These are phyloP conservation scores for Ricordea florida DNA, from an alignment of 92 coral and sea anemone species.

Conservation along the genomic window DNA sequence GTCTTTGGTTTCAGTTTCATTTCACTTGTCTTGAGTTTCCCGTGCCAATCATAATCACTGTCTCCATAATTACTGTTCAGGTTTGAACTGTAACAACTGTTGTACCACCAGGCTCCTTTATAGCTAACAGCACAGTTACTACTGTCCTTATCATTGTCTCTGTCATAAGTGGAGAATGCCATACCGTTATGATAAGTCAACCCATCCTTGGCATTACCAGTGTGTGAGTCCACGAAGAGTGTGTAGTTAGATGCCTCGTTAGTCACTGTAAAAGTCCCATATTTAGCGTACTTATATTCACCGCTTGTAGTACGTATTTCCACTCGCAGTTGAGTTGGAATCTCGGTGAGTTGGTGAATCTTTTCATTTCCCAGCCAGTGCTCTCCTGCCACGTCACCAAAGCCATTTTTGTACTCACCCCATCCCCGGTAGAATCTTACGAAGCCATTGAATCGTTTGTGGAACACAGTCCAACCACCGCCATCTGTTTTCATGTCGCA, in stretches of 20 bases:
- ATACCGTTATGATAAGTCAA: slow-evolving; percentile 48
- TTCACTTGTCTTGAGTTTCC: no score
- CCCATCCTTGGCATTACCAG: slow-evolving; percentile 63
- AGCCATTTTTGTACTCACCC: slow-evolving; percentile 61
- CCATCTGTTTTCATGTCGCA: slow-evolving; percentile 69
- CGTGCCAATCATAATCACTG: no score
- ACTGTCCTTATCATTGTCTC: slow-evolving; percentile 35
- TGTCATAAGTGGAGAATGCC: slow-evolving; percentile 30
- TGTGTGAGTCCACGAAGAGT: slow-evolving; percentile 16
- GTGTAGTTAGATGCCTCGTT: slow-evolving; percentile 33
- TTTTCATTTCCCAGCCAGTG: slow-evolving; percentile 68
- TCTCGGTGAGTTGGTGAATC: slow-evolving; percentile 35
- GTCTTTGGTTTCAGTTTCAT: no score
- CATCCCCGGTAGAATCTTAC: slow-evolving; percentile 52
- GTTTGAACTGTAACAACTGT: slow-evolving; percentile 46
- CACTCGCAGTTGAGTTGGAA: slow-evolving; percentile 39
- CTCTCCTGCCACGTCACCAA: slow-evolving; percentile 44
- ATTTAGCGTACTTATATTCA: slow-evolving; percentile 62
- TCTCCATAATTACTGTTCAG: slow-evolving; percentile 48
- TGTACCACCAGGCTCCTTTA: slow-evolving; percentile 70
- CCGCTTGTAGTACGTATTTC: no score
- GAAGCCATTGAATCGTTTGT: slow-evolving; percentile 49
- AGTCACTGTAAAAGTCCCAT: slow-evolving; percentile 25
- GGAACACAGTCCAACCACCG: slow-evolving; percentile 78
- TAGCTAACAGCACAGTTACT: slow-evolving; percentile 46